Conservation (phyloP, 2,888 invertebrate genomes). For the Nomada goodeniana region DNA sequence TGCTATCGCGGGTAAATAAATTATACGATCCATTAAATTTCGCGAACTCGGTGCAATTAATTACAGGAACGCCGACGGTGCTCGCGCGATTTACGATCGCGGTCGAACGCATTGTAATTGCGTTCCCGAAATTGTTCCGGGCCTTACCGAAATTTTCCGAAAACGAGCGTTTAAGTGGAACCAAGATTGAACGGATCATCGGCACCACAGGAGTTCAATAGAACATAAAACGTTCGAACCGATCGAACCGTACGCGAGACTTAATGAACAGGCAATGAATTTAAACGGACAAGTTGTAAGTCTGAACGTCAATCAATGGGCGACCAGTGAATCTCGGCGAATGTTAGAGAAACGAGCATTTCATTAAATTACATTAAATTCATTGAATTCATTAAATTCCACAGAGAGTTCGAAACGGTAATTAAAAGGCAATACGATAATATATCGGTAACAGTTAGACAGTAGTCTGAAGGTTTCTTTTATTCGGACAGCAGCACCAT, state of each 20-base stretch:
- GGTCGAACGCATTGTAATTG: constrained; percentile 55
- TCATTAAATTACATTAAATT: neutral
- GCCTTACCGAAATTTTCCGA: constrained; percentile 54
- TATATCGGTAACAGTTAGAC: no score
- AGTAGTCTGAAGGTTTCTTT: no score
- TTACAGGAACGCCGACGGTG: constrained; percentile 46
- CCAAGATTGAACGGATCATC: neutral
- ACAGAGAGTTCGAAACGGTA: neutral
- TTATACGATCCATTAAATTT: constrained; percentile 64
- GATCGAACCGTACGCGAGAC: neutral
- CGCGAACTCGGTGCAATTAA: constrained; percentile 55
- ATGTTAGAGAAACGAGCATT: constrained; percentile 19
- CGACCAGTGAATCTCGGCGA: neutral
- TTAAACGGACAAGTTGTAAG: constrained; percentile 16
- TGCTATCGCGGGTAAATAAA: constrained; percentile 54
- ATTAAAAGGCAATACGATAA: no score
- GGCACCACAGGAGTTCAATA: neutral
- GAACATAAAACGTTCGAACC: neutral
- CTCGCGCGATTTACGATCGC: constrained; percentile 56
- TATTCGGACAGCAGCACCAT: no score
- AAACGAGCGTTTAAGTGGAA: constrained; percentile 9
- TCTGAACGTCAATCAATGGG: constrained; percentile 9
- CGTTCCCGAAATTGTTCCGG: constrained; percentile 30
- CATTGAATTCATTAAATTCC: constrained; percentile 7
- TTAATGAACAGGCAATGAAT: constrained; percentile 26